Evolutionary conservation across 2,888 invertebrate genomes (phyloP), one percentile per base, ranked within the genome.

Genomic region (Heliconius erato): DNA sequence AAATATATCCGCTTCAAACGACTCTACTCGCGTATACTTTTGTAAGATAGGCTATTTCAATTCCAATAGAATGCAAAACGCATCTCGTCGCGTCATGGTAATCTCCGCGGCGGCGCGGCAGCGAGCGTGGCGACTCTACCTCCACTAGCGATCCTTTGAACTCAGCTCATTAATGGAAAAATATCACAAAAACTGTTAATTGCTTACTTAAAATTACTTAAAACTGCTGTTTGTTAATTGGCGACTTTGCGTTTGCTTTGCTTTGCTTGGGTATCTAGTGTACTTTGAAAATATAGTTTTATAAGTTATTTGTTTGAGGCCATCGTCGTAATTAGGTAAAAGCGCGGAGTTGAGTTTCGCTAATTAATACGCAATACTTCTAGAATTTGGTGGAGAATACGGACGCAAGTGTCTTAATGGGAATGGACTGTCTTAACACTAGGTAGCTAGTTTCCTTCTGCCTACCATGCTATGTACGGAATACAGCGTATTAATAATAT

Each of bases 161-260:
- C 77, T 69, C 9, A 71, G 83, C 83, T 84, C 83, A 80, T 84
- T 84, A 82, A 84, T 84, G 78, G 78, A 82, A 84, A 83, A 83
- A 83, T 82, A 78, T 80, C 83, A 79, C 74, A 82, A 59, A 81
- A 81, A 79, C 71, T 68, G 80, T 74, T 72, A 77, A 82, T 79
- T 69, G 67, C 79, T 69, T 79, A 32, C 79, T 69, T 54, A 79
- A 68, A 79, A 69, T 69, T 79, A 79, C 49, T 69, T 79, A 79
- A 68, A 79, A 79, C 23, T 79, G 79, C 49, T 32, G 68, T 79
- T 69, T 69, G 54, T 79, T 69, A 79, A 74, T 59, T 74, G 54
- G 32, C 32, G 74, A 74, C 54, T 59, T 74, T 19, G 32, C 19
- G 16, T 74, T 44, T 54, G 26, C 32, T 32, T 28, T 59, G 23